Base-by-base conservation (phyloP, 2,888 invertebrate species). In the Dioctria linearis region DNA sequence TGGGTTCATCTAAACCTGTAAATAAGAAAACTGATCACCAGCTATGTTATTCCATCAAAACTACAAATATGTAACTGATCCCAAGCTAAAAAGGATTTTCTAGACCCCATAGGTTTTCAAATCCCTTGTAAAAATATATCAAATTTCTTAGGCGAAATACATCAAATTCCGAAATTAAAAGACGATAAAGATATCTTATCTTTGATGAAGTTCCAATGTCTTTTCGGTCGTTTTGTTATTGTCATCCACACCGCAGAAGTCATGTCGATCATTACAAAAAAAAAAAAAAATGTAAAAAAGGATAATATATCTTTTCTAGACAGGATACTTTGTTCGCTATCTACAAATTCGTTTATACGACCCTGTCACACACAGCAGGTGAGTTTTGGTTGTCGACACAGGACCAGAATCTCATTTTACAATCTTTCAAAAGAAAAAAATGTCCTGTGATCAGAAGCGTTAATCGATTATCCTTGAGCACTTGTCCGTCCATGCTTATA, bases 341-440 rank as follows among this genome's bases (percentile, higher is more conserved):
- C 57, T 42, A 5, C 39, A 39, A 40, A n/a, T 57, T 37, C 54
- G 51, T 9, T 5, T n/a, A 3, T 42, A 43, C 43, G 11, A 40
- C 37, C 51, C 78, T 6, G 43, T 81, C 76, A 80, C 79, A 80
- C 79, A 76, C 81, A 78, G 80, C 81, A 81, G 79, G 80, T 81
- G 81, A 81, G 79, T 78, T 69, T 63, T 5, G 40, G 76, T 71
- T 81, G 80, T 81, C 79, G 79, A 66, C 79, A 49, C 49, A 63
- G 61, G 25, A 13, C 11, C 6, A 65, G 9, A 49, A 78, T 78
- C 78, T 78, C 63, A 11, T 65, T 49, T 51, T 65, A 63, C 43
- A 42, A 76, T 61, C 63, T 65, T 13, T 75, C 75, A 61, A 61
- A n/a, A 25, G 46, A 42, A n/a, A 42, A 49, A 54, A 65, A 73